Conservation (phyloP, 2,113 vertebrate species). For the Rhynchomys soricoides region DNA sequence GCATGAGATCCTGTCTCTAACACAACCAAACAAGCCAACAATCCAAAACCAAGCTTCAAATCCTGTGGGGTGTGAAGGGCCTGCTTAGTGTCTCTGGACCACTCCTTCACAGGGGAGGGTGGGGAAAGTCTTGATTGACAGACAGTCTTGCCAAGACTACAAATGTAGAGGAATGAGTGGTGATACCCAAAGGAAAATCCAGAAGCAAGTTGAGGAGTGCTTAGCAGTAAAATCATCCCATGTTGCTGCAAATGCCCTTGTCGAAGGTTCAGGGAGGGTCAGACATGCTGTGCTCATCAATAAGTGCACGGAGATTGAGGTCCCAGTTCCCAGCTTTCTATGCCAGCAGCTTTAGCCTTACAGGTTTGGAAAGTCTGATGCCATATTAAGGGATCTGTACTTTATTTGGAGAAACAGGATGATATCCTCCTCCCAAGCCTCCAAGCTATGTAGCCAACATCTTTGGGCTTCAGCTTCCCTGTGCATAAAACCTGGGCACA, state of each 20-base stretch:
- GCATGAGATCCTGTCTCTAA: not conserved
- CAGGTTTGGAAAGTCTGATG: not conserved
- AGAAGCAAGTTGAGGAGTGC: not conserved
- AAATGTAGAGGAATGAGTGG: not conserved
- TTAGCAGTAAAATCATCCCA: not conserved
- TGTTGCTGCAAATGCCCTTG: not conserved
- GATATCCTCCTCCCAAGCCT: not conserved
- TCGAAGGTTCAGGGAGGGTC: not conserved
- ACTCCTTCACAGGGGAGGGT: not conserved
- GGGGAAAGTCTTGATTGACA: slow-evolving; percentile 1
- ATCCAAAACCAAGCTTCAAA: not conserved
- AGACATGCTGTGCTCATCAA: not conserved
- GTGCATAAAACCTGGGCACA: not conserved
- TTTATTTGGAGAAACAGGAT: slow-evolving; percentile 39
- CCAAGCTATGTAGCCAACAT: not conserved
- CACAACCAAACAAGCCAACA: not conserved
- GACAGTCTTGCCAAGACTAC: not conserved
- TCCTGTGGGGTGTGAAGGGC: not conserved
- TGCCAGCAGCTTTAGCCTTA: not conserved
- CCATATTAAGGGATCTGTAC: not conserved
- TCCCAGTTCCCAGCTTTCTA: not conserved
- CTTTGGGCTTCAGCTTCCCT: not conserved
- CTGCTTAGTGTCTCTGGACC: not conserved
- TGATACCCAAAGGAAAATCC: not conserved
- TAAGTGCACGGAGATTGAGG: not conserved